Percentiles rank a stretch among this genome's conserved stretches.
These are phyloP conservation scores for Pycnomerus fuliginosus DNA, from an alignment of 2,888 invertebrate genomes.

Conservation along the genomic window DNA sequence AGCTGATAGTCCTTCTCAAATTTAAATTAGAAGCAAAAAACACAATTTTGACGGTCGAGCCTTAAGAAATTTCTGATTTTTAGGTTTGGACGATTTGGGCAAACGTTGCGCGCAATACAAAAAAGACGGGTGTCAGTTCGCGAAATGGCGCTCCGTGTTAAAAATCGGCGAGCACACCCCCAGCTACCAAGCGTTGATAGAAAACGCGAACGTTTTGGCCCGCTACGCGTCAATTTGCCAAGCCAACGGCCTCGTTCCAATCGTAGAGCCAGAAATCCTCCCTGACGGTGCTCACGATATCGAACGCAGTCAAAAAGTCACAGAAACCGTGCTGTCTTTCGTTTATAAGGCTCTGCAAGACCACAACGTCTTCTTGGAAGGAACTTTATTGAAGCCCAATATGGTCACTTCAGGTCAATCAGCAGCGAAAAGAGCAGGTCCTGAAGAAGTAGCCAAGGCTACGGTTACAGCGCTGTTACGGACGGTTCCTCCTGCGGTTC, in stretches of 20 bases:
- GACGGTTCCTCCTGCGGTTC: slow-evolving; percentile 94
- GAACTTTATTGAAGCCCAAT: slow-evolving; percentile 94
- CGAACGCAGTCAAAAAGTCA: slow-evolving; percentile 84
- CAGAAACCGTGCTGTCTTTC: slow-evolving; percentile 91
- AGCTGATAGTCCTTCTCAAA: too few species aligned
- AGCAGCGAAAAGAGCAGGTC: slow-evolving; percentile 56
- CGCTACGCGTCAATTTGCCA: slow-evolving; percentile 96
- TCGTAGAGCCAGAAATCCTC: slow-evolving; percentile 97
- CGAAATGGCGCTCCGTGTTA: slow-evolving; percentile 96
- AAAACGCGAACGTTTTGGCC: slow-evolving; percentile 95
- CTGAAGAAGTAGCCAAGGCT: slow-evolving; percentile 84
- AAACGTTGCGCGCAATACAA: slow-evolving; percentile 96
- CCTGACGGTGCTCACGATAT: slow-evolving; percentile 98
- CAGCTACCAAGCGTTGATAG: slow-evolving; percentile 84
- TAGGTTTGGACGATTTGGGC: slow-evolving; percentile 88
- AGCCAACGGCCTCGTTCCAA: slow-evolving; percentile 95
- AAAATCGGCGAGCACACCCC: slow-evolving; percentile 92
- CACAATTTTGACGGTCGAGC: background rate
- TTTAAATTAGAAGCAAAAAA: too few species aligned
- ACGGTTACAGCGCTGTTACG: slow-evolving; percentile 91
- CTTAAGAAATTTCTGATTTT: background rate
- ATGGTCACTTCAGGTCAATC: slow-evolving; percentile 70
- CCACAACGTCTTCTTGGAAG: slow-evolving; percentile 97
- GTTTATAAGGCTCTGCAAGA: slow-evolving; percentile 95
- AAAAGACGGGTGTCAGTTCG: slow-evolving; percentile 84